These are phyloP conservation scores for Sesamia nonagrioides DNA, from an alignment of 1,140 invertebrate species.

Conservation along the genomic window DNA sequence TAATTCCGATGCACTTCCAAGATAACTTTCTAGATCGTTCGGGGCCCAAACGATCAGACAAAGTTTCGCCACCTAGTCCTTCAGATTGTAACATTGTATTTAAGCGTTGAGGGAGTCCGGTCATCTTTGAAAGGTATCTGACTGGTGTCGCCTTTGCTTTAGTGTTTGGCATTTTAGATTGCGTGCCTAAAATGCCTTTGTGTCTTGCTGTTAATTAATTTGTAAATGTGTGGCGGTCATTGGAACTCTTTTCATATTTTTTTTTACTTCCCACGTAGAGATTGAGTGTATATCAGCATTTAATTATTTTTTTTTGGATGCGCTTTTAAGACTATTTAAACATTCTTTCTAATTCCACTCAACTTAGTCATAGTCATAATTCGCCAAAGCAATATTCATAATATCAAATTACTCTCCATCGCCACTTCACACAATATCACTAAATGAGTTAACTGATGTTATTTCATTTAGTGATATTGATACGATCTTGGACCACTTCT, in stretches of 20 bases:
- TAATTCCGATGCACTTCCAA: conserved; percentile 78
- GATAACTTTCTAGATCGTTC: conserved; percentile 77
- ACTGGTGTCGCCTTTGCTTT: conserved; percentile 38
- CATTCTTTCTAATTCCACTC: no score
- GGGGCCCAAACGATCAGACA: conserved; percentile 78
- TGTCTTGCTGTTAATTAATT: conserved; percentile 50
- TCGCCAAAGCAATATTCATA: no score
- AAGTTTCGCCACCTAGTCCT: conserved; percentile 71
- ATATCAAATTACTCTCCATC: no score
- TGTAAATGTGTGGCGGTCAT: conserved; percentile 42
- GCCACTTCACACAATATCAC: no score
- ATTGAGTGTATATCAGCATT: not conserved
- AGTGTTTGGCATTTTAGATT: conserved; percentile 49
- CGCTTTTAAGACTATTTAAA: not conserved
- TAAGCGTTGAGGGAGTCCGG: conserved; percentile 56
- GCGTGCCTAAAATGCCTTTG: conserved; percentile 50
- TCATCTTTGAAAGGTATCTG: conserved; percentile 53
- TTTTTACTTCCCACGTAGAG: not conserved
- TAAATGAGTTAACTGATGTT: no score
- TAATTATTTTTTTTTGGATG: not conserved
- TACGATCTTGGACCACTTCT: no score
- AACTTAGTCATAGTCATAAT: no score
- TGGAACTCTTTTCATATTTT: not conserved
- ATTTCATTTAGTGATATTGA: no score
- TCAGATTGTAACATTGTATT: conserved; percentile 73